Percentiles rank a stretch among this genome's conserved stretches.
phyloP scores from a whole-genome alignment of 2,888 invertebrate species.

The Masnerella sp. region DNA sequence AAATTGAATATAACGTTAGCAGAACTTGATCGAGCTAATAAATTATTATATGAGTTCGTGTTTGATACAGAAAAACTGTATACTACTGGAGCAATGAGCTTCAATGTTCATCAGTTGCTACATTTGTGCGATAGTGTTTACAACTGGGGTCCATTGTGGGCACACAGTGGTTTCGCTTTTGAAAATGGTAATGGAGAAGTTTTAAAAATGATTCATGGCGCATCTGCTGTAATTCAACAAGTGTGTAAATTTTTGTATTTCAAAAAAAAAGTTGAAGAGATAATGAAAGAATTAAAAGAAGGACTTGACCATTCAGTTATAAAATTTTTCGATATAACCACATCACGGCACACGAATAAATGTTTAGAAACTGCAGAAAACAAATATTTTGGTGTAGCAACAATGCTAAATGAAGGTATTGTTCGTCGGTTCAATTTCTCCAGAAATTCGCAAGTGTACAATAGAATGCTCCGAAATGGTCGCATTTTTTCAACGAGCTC shows the following conservation, averaged over 20 bases:
- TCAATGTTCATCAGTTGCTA: conserved; percentile 28
- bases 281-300: conserved; percentile 11
- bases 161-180: conserved; percentile 31
- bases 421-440: conserved; percentile 10
- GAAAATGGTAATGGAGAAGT: conserved; percentile 28
- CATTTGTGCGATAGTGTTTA: conserved; percentile 39
- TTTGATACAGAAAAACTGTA: conserved; percentile 18
- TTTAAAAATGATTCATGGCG: conserved; percentile 9
- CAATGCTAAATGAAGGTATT: background rate
- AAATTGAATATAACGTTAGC: background rate
- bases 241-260: conserved; percentile 7
- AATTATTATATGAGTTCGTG: background rate
- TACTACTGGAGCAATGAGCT: conserved; percentile 6
- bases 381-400: conserved; percentile 18
- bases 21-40: background rate
- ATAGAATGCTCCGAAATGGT: conserved; percentile 13
- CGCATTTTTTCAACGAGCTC: conserved; percentile 10
- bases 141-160: conserved; percentile 39
- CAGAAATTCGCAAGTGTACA: background rate
- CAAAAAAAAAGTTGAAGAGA: conserved; percentile 6
- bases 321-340: conserved; percentile 1
- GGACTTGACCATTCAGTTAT: background rate
- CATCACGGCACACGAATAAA: background rate
- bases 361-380: conserved; percentile 7
- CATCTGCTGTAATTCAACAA: conserved; percentile 9